These are phyloP conservation scores for Rhagonycha fulva DNA, from an alignment of 2,888 invertebrate genomes.

Conservation along the genomic window DNA sequence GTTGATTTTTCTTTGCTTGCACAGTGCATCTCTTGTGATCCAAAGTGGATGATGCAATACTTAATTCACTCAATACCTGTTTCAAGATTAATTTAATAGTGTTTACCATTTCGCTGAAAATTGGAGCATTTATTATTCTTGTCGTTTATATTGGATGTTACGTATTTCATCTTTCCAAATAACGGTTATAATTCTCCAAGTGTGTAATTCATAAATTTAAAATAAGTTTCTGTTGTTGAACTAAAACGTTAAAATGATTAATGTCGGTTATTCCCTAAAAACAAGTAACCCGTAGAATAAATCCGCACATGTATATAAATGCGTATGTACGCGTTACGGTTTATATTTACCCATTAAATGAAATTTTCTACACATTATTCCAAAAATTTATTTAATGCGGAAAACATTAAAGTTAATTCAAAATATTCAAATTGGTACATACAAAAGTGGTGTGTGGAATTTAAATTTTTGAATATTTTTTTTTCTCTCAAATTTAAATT, in stretches of 20 bases:
- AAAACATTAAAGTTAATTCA: not conserved
- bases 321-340: not conserved
- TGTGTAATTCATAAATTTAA: not conserved
- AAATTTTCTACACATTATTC: not conserved
- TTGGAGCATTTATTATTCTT: not conserved
- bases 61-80: not conserved
- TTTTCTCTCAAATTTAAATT: not conserved
- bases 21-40: not conserved
- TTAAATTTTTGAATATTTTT: not conserved
- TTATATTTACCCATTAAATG: not conserved
- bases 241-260: constrained; percentile 13
- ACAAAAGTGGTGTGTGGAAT: not conserved
- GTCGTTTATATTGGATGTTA: not conserved
- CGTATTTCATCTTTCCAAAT: not conserved
- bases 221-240: constrained; percentile 9
- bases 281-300: constrained; percentile 14
- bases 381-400: not conserved
- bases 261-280: constrained; percentile 14
- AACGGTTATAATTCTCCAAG: not conserved
- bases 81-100: not conserved
- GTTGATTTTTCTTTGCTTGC: not conserved
- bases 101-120: not conserved
- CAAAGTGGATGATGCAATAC: too few relatives aligned
- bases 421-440: not conserved
- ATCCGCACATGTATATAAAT: constrained; percentile 13